Percentiles rank a stretch among this genome's conserved stretches.
These are phyloP conservation scores for Doris montereyensis DNA, from an alignment of 2,888 invertebrate species.

Conservation along the genomic window DNA sequence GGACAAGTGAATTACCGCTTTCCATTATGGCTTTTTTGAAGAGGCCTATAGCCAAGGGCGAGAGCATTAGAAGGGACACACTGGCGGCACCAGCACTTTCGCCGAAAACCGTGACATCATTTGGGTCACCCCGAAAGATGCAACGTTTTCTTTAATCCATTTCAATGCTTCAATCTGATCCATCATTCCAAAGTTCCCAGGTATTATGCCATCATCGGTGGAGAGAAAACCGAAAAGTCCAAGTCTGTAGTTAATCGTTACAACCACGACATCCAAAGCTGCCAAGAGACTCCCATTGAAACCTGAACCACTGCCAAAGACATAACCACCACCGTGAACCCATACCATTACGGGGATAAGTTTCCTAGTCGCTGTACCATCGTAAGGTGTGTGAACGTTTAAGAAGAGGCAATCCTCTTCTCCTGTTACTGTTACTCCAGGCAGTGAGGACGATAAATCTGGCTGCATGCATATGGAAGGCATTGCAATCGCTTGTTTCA, in stretches of 20 bases:
- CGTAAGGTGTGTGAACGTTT: too few species aligned
- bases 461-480: too few species aligned
- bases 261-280: conserved; percentile 12
- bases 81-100: conserved; percentile 29
- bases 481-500: too few species aligned
- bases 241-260: conserved; percentile 29
- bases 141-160: conserved; percentile 51
- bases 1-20: too few species aligned
- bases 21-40: too few species aligned
- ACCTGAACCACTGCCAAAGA: conserved; percentile 2
- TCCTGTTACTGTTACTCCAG: too few species aligned
- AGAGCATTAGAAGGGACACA: too few species aligned
- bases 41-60: too few species aligned
- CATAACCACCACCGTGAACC: conserved; percentile 27
- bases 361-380: too few species aligned
- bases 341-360: conserved; percentile 20
- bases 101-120: conserved; percentile 24
- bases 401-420: too few species aligned
- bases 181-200: conserved; percentile 36
- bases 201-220: conserved; percentile 24
- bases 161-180: conserved; percentile 50
- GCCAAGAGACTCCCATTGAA: conserved; percentile 6
- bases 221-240: conserved; percentile 22
- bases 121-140: conserved; percentile 43
- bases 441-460: too few species aligned